Percentiles rank a stretch among this genome's conserved stretches.
These are phyloP conservation scores for Yponomeuta malinellus DNA, from an alignment of 2,888 invertebrate species.

Conservation along the genomic window DNA sequence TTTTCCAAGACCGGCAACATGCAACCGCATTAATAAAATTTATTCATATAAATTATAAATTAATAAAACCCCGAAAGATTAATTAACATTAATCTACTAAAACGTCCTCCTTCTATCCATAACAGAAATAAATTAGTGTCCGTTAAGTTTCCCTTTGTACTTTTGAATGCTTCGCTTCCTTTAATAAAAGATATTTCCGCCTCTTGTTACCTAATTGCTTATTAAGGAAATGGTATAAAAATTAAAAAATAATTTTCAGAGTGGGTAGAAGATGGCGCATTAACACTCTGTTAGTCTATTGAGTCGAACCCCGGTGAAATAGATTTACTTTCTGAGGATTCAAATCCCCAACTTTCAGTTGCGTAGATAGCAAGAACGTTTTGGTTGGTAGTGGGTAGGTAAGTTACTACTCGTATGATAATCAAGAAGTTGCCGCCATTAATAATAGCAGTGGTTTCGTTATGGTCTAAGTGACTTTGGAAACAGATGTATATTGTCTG, in stretches of 20 bases:
- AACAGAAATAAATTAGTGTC: not conserved
- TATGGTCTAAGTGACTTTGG: too few species aligned
- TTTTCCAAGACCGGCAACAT: too few species aligned
- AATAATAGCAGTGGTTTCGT: too few species aligned
- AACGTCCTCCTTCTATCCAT: not conserved
- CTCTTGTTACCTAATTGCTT: slow-evolving; percentile 1
- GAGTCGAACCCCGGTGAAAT: not conserved
- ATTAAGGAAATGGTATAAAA: slow-evolving; percentile 11
- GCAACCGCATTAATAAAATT: too few species aligned
- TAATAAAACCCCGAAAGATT: too few species aligned
- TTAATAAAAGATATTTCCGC: slow-evolving; percentile 7
- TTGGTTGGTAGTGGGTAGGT: too few species aligned
- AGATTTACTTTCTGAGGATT: slow-evolving; percentile 1
- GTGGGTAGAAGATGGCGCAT: not conserved
- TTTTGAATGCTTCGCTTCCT: not conserved
- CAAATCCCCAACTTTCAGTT: not conserved
- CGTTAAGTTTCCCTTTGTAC: slow-evolving; percentile 1
- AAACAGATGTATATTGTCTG: too few species aligned
- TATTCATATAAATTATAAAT: too few species aligned
- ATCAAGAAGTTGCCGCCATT: too few species aligned
- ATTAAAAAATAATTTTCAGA: slow-evolving; percentile 13
- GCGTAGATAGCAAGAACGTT: too few species aligned
- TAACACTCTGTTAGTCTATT: slow-evolving; percentile 3
- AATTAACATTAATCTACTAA: too few species aligned
- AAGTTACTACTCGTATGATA: too few species aligned